phyloP scores from a whole-genome alignment of 1,140 invertebrate genomes.

The Caerostris darwini region DNA sequence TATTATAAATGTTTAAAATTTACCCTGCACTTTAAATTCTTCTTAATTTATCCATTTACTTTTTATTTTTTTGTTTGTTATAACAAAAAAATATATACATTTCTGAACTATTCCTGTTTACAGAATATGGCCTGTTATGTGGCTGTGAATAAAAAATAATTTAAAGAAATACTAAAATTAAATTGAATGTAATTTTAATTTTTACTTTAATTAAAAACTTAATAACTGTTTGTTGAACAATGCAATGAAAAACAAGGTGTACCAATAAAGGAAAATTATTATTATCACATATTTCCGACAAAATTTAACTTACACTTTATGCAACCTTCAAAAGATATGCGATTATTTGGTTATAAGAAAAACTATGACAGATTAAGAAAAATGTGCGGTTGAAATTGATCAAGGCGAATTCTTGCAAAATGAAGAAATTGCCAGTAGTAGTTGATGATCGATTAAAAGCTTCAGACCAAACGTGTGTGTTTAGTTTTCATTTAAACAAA shows the following conservation, averaged over 20 bases:
- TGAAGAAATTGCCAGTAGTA: neutral
- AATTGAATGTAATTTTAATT: too few species aligned
- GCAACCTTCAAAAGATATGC: conserved; percentile 6
- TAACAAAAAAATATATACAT: too few species aligned
- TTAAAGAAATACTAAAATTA: too few species aligned
- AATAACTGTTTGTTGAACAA: too few species aligned
- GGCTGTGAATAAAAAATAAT: too few species aligned
- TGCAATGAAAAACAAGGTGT: neutral
- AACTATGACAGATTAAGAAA: neutral
- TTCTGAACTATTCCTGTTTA: too few species aligned
- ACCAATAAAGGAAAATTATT: conserved; percentile 16
- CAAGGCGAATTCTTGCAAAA: neutral
- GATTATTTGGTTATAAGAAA: conserved; percentile 14
- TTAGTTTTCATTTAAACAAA: conserved; percentile 37
- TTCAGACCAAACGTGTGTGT: neutral
- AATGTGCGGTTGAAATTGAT: neutral
- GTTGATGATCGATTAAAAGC: conserved; percentile 15
- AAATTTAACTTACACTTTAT: conserved; percentile 31
- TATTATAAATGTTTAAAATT: too few species aligned
- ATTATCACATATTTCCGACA: conserved; percentile 4
- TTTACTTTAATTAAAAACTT: too few species aligned
- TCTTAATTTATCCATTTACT: too few species aligned
- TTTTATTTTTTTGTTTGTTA: too few species aligned
- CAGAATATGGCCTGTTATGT: too few species aligned
- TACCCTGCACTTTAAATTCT: too few species aligned